Conservation (phyloP, 2,113 vertebrate genomes). For the Phaethon lepturus region DNA sequence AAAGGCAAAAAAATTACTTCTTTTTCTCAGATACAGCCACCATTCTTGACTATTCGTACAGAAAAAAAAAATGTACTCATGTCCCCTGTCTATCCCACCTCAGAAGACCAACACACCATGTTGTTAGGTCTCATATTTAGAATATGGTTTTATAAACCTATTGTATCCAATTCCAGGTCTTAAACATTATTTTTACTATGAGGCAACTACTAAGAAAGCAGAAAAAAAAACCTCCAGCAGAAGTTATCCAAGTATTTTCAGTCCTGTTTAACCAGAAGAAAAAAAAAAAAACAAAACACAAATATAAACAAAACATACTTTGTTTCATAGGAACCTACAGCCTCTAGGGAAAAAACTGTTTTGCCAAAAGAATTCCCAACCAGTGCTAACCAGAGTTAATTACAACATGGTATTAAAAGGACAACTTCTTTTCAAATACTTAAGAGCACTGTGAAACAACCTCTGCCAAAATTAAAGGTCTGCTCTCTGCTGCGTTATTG, state of each 20-base stretch:
- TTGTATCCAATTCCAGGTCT: not conserved
- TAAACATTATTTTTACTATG: not conserved
- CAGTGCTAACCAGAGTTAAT: not conserved
- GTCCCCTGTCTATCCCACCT: not conserved
- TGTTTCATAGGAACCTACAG: not conserved
- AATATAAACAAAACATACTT: not conserved
- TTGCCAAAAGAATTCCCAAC: not conserved
- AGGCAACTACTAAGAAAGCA: not conserved
- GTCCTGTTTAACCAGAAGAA: not conserved
- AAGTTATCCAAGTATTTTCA: not conserved
- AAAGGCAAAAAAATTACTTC: not conserved
- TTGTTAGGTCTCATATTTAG: not conserved
- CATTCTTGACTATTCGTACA: not conserved
- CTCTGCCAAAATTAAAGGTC: constrained; percentile 15
- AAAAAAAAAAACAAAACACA: not conserved
- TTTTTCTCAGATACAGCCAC: not conserved
- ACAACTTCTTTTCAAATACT: not conserved
- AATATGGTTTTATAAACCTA: not conserved
- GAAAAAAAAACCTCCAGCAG: not conserved
- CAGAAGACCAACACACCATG: not conserved
- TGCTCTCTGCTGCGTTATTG: constrained; percentile 18
- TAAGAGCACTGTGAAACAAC: not conserved
- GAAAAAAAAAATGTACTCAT: not conserved
- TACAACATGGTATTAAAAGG: not conserved
- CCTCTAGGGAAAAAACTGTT: not conserved